A percentile compares a stretch with the other conserved stretches of the same genome.
These are phyloP conservation scores for Tenthredo mesomela DNA, from an alignment of 2,888 invertebrate species.

Conservation along the genomic window DNA sequence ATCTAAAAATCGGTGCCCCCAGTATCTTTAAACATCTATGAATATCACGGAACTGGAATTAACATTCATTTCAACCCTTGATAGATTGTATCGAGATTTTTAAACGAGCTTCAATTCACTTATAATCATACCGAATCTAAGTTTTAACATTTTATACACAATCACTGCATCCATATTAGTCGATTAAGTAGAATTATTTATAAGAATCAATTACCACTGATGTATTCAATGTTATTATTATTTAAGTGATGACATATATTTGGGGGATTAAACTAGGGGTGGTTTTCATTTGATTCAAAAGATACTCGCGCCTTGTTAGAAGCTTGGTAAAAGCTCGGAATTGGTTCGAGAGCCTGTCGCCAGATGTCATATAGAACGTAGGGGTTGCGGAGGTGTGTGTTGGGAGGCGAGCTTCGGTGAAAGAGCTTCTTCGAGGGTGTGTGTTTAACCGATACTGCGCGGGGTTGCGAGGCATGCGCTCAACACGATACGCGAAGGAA, in stretches of 20 bases:
- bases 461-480: constrained; percentile 60
- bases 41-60: background rate
- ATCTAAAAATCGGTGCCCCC: constrained; percentile 14
- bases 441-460: constrained; percentile 54
- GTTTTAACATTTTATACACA: background rate
- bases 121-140: background rate
- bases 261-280: background rate
- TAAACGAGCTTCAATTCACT: background rate
- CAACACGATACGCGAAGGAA: constrained; percentile 44
- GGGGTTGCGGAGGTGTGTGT: constrained; percentile 24
- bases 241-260: background rate
- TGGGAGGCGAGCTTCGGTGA: constrained; percentile 21
- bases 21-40: background rate
- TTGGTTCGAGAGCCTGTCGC: constrained; percentile 23
- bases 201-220: background rate
- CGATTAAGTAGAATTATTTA: background rate
- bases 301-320: constrained; percentile 24
- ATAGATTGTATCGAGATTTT: background rate
- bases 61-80: background rate
- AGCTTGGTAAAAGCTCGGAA: constrained; percentile 18
- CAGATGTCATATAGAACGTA: constrained; percentile 45
- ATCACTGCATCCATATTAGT: background rate
- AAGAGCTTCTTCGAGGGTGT: constrained; percentile 55
- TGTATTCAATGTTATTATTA: background rate
- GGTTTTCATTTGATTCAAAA: constrained; percentile 37